Evolutionary conservation across 2,113 vertebrate species (phyloP).

Genomic region (Salvator merianae): DNA sequence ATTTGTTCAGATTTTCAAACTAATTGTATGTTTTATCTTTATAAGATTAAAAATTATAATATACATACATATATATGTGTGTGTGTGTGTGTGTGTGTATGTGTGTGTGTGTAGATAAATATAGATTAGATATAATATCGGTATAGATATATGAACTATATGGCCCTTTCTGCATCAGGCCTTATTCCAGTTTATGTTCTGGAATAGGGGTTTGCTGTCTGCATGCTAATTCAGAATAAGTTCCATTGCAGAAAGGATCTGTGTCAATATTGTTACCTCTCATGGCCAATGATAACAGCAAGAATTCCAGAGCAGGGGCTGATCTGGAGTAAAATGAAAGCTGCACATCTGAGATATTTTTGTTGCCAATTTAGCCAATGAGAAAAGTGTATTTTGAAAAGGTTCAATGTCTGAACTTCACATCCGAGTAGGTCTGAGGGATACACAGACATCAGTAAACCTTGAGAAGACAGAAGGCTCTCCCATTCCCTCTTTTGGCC

Average conservation of each 20-base stretch:
- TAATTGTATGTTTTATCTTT: too few relatives aligned
- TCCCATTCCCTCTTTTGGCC: not conserved
- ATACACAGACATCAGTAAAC: not conserved
- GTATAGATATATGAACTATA: too few relatives aligned
- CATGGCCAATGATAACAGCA: accelerated
- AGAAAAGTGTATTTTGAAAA: not conserved
- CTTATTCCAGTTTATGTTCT: too few relatives aligned
- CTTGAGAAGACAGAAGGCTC: not conserved
- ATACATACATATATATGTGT: too few relatives aligned
- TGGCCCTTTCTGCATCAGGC: too few relatives aligned
- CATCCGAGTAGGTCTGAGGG: not conserved
- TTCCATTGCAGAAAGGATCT: not conserved
- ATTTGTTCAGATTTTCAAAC: too few relatives aligned
- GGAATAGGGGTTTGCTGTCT: too few relatives aligned
- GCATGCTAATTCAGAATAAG: too few relatives aligned
- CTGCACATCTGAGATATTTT: not conserved
- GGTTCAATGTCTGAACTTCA: not conserved
- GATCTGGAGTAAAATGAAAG: not conserved
- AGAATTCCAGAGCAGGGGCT: not conserved
- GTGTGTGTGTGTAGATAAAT: too few relatives aligned
- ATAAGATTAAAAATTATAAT: too few relatives aligned
- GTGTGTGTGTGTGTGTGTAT: too few relatives aligned
- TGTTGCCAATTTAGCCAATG: not conserved
- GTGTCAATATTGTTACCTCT: not conserved
- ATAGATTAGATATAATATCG: too few relatives aligned